A percentile compares a stretch with the other conserved stretches of the same genome.
Conservation (phyloP, 2,113 vertebrate species). For the Ammospiza nelsoni region DNA sequence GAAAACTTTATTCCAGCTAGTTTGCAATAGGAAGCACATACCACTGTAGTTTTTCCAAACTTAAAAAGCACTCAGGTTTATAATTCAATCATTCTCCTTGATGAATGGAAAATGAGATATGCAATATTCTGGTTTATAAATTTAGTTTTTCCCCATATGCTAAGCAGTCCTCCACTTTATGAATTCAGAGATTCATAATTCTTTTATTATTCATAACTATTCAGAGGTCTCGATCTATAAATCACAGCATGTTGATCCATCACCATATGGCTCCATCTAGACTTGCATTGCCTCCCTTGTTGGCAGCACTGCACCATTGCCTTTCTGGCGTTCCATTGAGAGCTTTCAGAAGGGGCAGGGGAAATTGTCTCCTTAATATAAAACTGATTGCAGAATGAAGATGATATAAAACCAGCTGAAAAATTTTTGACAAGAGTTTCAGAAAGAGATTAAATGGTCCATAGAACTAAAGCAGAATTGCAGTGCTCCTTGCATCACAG, state of each 20-base stretch:
- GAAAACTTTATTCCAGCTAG: not conserved
- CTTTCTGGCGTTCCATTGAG: not conserved
- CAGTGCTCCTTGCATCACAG: not conserved
- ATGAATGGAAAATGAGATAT: not conserved
- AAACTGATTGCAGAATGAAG: slow-evolving; percentile 22
- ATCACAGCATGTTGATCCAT: not conserved
- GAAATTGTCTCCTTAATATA: not conserved
- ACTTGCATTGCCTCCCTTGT: not conserved
- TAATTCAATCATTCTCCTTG: not conserved
- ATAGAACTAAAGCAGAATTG: not conserved
- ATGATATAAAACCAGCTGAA: not conserved
- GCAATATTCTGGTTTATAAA: not conserved
- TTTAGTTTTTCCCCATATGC: not conserved
- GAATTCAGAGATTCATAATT: not conserved
- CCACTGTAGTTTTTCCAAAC: not conserved
- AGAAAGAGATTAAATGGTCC: not conserved
- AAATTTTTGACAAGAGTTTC: slow-evolving; percentile 12
- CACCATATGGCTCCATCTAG: not conserved
- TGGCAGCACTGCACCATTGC: not conserved
- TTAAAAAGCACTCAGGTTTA: not conserved
- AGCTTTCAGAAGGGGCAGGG: not conserved
- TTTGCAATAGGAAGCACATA: not conserved
- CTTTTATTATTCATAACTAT: not conserved
- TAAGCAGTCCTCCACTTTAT: not conserved
- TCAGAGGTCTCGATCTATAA: not conserved